Evolutionary conservation across 1,140 invertebrate genomes (phyloP).

Genomic region (Prorops nasuta): DNA sequence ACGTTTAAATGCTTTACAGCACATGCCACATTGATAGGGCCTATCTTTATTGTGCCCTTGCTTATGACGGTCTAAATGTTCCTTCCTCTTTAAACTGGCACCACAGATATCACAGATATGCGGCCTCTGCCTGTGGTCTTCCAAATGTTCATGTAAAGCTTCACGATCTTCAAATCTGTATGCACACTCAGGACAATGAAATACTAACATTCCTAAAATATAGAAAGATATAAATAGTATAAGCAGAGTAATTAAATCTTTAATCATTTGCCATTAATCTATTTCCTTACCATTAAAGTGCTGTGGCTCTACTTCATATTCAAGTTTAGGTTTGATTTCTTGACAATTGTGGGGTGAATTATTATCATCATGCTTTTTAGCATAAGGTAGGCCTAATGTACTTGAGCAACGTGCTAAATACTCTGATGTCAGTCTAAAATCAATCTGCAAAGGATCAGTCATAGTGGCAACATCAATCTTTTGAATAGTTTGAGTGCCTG

Average conservation of each 20-base stretch:
- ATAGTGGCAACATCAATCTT: slow-evolving; percentile 59
- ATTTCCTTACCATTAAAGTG: slow-evolving; percentile 42
- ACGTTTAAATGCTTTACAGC: slow-evolving; percentile 59
- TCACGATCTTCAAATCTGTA: slow-evolving; percentile 50
- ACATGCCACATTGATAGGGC: slow-evolving; percentile 57
- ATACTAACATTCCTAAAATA: slow-evolving; percentile 42
- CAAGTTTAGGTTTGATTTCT: slow-evolving; percentile 39
- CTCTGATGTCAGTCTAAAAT: slow-evolving; percentile 50
- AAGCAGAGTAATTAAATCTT: background rate
- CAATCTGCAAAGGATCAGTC: slow-evolving; percentile 56
- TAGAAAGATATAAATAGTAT: background rate
- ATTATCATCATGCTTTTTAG: slow-evolving; percentile 44
- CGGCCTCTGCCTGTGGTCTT: slow-evolving; percentile 50
- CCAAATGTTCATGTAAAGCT: slow-evolving; percentile 48
- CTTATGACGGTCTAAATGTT: slow-evolving; percentile 57
- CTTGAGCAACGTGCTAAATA: slow-evolving; percentile 50
- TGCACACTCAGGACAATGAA: slow-evolving; percentile 54
- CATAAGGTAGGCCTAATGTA: slow-evolving; percentile 44
- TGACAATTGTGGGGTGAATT: slow-evolving; percentile 39
- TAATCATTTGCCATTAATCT: background rate
- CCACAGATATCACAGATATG: slow-evolving; percentile 60
- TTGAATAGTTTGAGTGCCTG: slow-evolving; percentile 44
- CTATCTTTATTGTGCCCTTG: slow-evolving; percentile 59
- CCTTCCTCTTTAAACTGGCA: slow-evolving; percentile 55
- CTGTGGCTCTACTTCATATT: slow-evolving; percentile 47